Evolutionary conservation across 2,888 invertebrate genomes (phyloP), one percentile per base, ranked within the genome.

Genomic region (Macrosiphum euphorbiae): DNA sequence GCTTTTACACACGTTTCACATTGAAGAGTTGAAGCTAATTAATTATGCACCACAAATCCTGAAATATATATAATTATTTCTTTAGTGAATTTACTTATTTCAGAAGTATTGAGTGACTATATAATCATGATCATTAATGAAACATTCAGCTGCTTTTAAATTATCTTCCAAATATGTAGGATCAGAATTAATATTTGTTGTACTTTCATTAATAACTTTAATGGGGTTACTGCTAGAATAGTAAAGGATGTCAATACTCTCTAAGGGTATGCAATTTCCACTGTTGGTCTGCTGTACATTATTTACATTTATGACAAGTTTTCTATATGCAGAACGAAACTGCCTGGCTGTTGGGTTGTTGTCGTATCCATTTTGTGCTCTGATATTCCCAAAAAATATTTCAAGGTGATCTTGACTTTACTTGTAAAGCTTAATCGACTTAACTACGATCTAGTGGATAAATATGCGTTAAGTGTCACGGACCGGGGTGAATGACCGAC

Each of bases 191-290:
- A 50, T 16, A 47, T 55, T 87, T 85, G 55, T 61, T 44, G 92
- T 44, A 41, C 26, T 92, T 16, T 47, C 44, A 88, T 88, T 92
- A 41, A 92, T 44, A 28, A 61, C 67, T n/a, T n/a, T 88, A 41
- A 92, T 44, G 52, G 92, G 67, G 61, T 92, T 55, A 10, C 35
- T 24, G 41, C 88, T 88, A 26, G 55, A 88, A 55, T 55, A 88
- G 58, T 92, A 88, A 13, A 92, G 58, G 88, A 92, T 92, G 26
- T 88, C 88, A n/a, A 88, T 92, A 11, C 47, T 47, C 44, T 88
- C 88, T 41, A 41, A 35, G 26, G 87, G 86, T 35, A 91, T 91
- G n/a, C 91, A 85, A 78, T 90, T 90, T 13, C 67, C 67, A 47
- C 61, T 85, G 24, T 85, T 85, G 44, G 44, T 47, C 3, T 10